These are phyloP conservation scores for Nothura maculosa DNA, from an alignment of 2,797 vertebrate species.

Conservation along the genomic window DNA sequence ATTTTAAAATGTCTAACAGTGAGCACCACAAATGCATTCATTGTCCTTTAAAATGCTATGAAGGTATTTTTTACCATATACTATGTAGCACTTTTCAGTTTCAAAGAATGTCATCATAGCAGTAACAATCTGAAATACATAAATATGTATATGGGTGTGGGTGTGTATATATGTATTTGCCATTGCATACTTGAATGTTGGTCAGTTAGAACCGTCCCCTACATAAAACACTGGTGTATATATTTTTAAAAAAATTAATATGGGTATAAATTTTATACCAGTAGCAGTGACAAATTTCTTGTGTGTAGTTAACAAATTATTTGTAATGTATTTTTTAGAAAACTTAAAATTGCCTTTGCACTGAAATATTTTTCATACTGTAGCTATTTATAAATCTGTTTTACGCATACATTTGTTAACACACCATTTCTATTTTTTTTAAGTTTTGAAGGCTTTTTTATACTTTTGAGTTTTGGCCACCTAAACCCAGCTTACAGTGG, in stretches of 20 bases:
- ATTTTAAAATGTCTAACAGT: not conserved
- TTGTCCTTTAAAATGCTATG: not conserved
- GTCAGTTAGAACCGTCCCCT: constrained; percentile 64
- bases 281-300: constrained; percentile 75
- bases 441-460: constrained; percentile 81
- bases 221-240: constrained; percentile 73
- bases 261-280: constrained; percentile 68
- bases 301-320: constrained; percentile 82
- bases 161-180: constrained; percentile 27
- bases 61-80: constrained; percentile 23
- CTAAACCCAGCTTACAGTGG: constrained; percentile 68
- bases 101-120: constrained; percentile 43
- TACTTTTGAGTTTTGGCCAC: constrained; percentile 75
- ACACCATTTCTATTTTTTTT: constrained; percentile 78
- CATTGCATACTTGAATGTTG: constrained; percentile 51
- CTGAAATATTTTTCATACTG: constrained; percentile 85
- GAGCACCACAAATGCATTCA: not conserved
- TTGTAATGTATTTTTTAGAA: constrained; percentile 86
- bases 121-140: constrained; percentile 16
- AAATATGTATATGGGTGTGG: not conserved
- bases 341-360: constrained; percentile 86
- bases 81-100: constrained; percentile 59
- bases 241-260: constrained; percentile 73
- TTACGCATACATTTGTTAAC: constrained; percentile 79
- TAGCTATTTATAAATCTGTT: constrained; percentile 84